phyloP scores from a whole-genome alignment of 2,888 invertebrate genomes.

The Epistrophe eligans region DNA sequence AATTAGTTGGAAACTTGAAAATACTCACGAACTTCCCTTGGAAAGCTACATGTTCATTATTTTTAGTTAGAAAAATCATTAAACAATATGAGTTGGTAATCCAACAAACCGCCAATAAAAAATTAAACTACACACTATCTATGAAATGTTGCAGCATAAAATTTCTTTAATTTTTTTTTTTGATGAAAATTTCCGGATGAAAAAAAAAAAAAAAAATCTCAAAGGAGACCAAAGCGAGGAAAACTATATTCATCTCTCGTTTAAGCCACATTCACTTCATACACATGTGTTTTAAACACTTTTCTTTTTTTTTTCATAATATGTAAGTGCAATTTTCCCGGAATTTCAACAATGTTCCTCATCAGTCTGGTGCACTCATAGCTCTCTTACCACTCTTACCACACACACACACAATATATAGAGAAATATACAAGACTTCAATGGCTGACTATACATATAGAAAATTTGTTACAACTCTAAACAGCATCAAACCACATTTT shows the following conservation, averaged over 20 bases:
- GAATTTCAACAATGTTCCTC: slow-evolving; percentile 9
- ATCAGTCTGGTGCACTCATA: background rate
- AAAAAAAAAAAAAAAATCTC: slow-evolving; percentile 4
- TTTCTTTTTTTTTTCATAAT: background rate
- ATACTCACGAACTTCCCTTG: background rate
- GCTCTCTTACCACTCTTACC: background rate
- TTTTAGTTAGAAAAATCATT: background rate
- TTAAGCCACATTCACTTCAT: background rate
- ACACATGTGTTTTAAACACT: slow-evolving; percentile 20
- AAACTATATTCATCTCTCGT: background rate
- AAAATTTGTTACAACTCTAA: slow-evolving; percentile 24
- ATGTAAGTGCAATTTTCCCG: slow-evolving; percentile 15
- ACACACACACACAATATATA: background rate
- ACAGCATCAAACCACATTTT: slow-evolving; percentile 17
- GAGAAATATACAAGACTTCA: background rate
- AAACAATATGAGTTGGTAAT: background rate
- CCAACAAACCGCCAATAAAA: background rate
- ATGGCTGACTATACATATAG: background rate
- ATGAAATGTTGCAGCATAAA: background rate
- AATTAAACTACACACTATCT: background rate
- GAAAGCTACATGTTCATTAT: background rate
- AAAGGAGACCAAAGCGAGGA: background rate
- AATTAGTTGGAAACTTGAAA: background rate
- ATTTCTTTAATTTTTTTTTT: background rate
- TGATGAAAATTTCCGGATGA: background rate